A percentile compares a stretch with the other conserved stretches of the same genome.
phyloP scores from a whole-genome alignment of 2,888 invertebrate genomes.

The Napeogenes sylphis region DNA sequence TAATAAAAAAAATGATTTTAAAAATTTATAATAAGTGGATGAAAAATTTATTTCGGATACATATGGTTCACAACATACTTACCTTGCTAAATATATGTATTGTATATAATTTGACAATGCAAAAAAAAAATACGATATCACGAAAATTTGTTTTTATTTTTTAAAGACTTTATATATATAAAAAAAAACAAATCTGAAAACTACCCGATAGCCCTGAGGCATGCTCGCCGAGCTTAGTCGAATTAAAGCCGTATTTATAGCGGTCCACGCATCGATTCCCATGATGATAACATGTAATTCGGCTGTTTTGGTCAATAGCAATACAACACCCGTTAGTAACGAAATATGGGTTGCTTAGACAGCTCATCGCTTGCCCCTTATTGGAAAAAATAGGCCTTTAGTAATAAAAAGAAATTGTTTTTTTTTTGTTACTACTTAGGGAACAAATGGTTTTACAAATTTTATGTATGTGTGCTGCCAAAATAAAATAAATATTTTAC shows the following conservation, averaged over 20 bases:
- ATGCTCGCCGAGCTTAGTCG: slow-evolving; percentile 31
- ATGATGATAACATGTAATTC: slow-evolving; percentile 43
- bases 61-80: no score
- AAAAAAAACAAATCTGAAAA: not conserved
- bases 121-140: not conserved
- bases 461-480: no score
- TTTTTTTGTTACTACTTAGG: not conserved
- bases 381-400: slow-evolving; percentile 23
- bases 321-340: slow-evolving; percentile 31
- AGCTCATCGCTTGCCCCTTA: slow-evolving; percentile 23
- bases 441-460: not conserved
- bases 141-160: not conserved
- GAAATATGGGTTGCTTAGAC: slow-evolving; percentile 30
- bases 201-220: slow-evolving; percentile 29
- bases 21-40: no score
- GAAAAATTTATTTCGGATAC: no score
- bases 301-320: slow-evolving; percentile 39
- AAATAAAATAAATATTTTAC: no score
- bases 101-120: slow-evolving; percentile 1
- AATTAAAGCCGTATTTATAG: slow-evolving; percentile 46
- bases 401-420: slow-evolving; percentile 23
- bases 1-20: no score
- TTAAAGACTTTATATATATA: not conserved
- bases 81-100: no score
- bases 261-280: slow-evolving; percentile 45